These are phyloP conservation scores for Craniophora ligustri DNA, from an alignment of 2,888 invertebrate genomes.

Conservation along the genomic window DNA sequence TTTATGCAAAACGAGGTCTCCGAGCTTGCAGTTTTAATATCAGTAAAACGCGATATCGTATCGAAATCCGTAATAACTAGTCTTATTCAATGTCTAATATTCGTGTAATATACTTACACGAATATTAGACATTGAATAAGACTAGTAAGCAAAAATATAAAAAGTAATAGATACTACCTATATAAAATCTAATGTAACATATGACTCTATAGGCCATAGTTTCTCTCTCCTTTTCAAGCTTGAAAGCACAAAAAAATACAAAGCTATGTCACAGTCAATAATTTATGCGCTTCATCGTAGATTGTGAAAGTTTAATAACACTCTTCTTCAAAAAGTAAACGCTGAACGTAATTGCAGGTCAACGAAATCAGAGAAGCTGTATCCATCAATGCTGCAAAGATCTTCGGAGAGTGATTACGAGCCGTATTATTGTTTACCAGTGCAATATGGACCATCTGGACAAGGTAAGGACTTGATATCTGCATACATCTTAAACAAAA, in stretches of 20 bases:
- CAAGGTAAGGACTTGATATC: conserved; percentile 86
- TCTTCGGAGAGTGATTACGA: conserved; percentile 95
- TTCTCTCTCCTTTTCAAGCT: conserved; percentile 32
- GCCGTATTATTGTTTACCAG: conserved; percentile 95
- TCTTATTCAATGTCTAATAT: too few species aligned
- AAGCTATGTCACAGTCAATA: conserved; percentile 30
- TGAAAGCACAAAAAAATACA: conserved; percentile 17
- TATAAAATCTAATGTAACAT: neutral
- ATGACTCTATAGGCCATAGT: neutral
- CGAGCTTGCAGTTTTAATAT: too few species aligned
- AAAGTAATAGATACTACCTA: too few species aligned
- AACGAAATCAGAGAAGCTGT: conserved; percentile 98
- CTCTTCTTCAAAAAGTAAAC: conserved; percentile 12
- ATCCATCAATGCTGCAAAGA: conserved; percentile 96
- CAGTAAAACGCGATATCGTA: too few species aligned
- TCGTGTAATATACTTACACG: too few species aligned
- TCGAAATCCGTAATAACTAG: too few species aligned
- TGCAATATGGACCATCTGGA: conserved; percentile 88
- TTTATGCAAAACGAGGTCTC: too few species aligned
- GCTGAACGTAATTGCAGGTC: conserved; percentile 89
- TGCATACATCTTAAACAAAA: conserved; percentile 11
- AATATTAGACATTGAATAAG: too few species aligned
- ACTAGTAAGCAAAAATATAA: too few species aligned
- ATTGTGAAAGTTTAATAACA: conserved; percentile 12
- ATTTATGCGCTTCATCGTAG: conserved; percentile 46